Evolutionary conservation across 2,113 vertebrate genomes (phyloP), one percentile per base, ranked within the genome.

Genomic region (Toxotes chatareus): DNA sequence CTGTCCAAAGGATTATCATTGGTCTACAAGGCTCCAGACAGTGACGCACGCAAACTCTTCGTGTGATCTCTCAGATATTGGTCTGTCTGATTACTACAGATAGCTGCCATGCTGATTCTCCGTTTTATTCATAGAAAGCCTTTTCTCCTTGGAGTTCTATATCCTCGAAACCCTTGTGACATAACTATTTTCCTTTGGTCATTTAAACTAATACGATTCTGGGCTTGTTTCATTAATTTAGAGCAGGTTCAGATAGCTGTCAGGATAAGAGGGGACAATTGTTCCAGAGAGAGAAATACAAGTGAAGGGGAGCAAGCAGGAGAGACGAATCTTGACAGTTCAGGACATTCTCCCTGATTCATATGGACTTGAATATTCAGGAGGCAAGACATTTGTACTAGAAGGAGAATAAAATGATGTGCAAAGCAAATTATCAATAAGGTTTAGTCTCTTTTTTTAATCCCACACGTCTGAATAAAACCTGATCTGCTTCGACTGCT

Each of bases 11-110:
- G 60, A 79, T 88, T 84, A 83, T 82, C 49, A 77, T 27, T 81
- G 59, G 40, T 64, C 64, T 73, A 11, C 51, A 64, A 19, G 47
- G 23, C 73, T 70, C 27, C 80, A 88, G 70, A 86, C 80, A 82
- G 42, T 92, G 87, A 93, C 88, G 88, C 90, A 91, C 76, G 77
- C 13, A 57, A 66, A 72, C 47, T 49, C 19, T 55, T 8, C 65
- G 69, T 64, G 42, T 73, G 76, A 81, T 84, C 63, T 66, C 27
- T 62, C 21, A 73, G 74, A 89, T 85, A 60, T 36, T 61, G 27
- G 40, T 62, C 46, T 70, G 49, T 80, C 79, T 89, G 76, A 84
- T 87, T 78, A 76, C 34, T 31, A 55, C 23, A 7, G 31, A 46
- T 79, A 38, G 11, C 21, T 55, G 19, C 16, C 42, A 69, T 56